These are phyloP conservation scores for Carassius auratus DNA, from an alignment of 2,113 vertebrate species.

Conservation along the genomic window DNA sequence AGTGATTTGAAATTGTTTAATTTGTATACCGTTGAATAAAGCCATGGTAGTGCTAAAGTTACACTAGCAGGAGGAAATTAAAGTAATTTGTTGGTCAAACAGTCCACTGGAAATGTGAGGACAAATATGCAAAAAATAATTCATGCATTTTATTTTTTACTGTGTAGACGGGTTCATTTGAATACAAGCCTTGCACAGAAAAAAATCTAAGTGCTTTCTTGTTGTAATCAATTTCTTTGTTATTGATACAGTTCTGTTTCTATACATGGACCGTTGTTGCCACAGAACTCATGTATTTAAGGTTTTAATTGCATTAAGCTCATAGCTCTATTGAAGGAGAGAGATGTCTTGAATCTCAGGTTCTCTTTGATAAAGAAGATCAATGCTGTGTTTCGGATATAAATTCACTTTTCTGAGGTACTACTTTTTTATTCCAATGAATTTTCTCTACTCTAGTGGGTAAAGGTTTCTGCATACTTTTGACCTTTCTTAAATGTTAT, in stretches of 20 bases:
- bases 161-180: not conserved
- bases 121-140: not conserved
- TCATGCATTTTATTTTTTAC: not conserved
- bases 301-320: not conserved
- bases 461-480: not conserved
- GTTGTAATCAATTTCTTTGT: not conserved
- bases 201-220: not conserved
- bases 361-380: slow-evolving; percentile 23
- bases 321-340: not conserved
- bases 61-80: not conserved
- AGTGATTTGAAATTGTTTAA: not conserved
- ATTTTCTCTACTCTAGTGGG: not conserved
- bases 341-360: slow-evolving; percentile 11
- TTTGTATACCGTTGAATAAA: not conserved
- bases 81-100: not conserved
- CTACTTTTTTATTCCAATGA: slow-evolving; percentile 7
- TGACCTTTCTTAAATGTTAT: slow-evolving; percentile 12
- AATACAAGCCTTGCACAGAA: not conserved
- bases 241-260: not conserved
- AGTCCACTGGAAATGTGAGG: not conserved
- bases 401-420: not conserved
- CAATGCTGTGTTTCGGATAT: slow-evolving; percentile 21
- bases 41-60: not conserved
- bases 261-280: not conserved
- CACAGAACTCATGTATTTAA: not conserved